phyloP scores from a whole-genome alignment of 2,888 invertebrate species.

The Agrenia bidenticulata region DNA sequence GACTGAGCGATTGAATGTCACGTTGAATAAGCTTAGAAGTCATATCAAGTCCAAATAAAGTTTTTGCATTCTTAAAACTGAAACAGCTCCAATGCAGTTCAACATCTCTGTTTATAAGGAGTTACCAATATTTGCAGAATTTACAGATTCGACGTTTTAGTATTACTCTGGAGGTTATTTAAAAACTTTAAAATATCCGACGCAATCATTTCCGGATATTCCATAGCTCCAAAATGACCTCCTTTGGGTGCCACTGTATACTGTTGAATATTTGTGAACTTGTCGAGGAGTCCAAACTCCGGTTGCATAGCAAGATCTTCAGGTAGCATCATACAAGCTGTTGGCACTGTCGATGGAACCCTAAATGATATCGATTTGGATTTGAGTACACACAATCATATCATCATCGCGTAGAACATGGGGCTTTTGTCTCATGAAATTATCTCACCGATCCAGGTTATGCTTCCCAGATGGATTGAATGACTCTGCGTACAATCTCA shows the following conservation, averaged over 20 bases:
- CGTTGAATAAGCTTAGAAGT: conserved; percentile 30
- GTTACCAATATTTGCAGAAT: no score
- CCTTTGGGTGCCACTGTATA: conserved; percentile 62
- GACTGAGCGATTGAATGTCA: conserved; percentile 32
- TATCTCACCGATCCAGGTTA: not conserved
- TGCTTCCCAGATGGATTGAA: conserved; percentile 38
- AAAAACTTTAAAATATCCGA: conserved; percentile 59
- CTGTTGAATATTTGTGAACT: not conserved
- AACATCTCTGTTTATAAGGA: no score
- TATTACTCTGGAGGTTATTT: no score
- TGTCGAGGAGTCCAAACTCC: not conserved
- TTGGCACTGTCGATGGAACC: not conserved
- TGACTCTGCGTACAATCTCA: conserved; percentile 72
- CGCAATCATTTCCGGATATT: conserved; percentile 71
- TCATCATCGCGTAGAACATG: no score
- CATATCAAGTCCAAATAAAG: conserved; percentile 17
- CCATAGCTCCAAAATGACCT: conserved; percentile 85
- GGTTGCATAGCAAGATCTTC: not conserved
- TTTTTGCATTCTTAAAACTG: no score
- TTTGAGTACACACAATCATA: not conserved
- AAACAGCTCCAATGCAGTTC: no score
- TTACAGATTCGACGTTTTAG: no score
- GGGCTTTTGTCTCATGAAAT: no score
- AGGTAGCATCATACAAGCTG: not conserved
- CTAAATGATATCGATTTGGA: not conserved